Base-by-base conservation (phyloP, 2,888 invertebrate species). In the Nymphalis polychloros region DNA sequence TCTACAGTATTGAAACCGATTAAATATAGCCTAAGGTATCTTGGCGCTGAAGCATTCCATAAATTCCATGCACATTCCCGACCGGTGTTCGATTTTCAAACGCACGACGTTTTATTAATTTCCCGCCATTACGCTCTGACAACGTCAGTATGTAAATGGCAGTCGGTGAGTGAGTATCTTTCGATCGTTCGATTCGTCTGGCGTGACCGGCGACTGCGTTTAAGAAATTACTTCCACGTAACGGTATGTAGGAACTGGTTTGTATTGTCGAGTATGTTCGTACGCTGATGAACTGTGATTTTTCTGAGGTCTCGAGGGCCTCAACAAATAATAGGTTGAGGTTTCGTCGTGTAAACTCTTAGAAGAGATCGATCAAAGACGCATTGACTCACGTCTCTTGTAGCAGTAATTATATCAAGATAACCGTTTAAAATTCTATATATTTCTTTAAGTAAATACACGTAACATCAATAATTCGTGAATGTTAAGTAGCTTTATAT, bases 201-300 rank as follows among this genome's bases (percentile, higher is more conserved):
- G 78, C 81, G 84, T 83, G 84, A 82, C 82, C 81, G 80, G 81
- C 79, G 81, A 78, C 79, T 78, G 82, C 79, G 84, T 86, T 88
- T 84, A 88, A 87, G 84, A 86, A 84, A 89, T 88, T 84, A 86
- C 87, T 86, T 86, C 85, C 85, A 85, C 75, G 77, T 90, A 90
- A 88, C 90, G 89, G 90, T 86, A 81, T 78, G 73, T 76, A 74
- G 76, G 75, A 88, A 89, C 90, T 78, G 88, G 90, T 90, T 90
- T 82, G 79, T 81, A 84, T 85, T 80, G 81, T 79, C 77, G 79
- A 75, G 78, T 77, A 71, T 78, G 78, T 77, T 72, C 79, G 83
- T 77, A 78, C 75, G 81, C 81, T 78, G 82, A 77, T 75, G 76
- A 74, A 77, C 77, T 80, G 87, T 85, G 87, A 87, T 86, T 88